Base-by-base conservation (phyloP, 2,797 vertebrate genomes). In the Cirrhinus molitorella region DNA sequence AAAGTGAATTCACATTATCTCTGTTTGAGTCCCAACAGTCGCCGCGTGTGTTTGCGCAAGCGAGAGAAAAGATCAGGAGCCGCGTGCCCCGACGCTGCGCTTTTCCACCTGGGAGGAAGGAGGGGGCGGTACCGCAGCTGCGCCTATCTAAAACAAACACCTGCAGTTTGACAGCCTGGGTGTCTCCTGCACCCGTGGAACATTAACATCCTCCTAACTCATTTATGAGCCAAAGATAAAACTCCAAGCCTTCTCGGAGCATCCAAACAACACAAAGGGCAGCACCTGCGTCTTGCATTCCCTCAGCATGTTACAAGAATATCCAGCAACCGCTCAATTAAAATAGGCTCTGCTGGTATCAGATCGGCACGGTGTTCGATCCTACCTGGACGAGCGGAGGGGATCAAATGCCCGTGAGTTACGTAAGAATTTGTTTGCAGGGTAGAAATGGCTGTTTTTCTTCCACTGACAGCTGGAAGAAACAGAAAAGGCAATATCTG, bases 81-180 rank as follows among this genome's bases (percentile, higher is more conserved):
- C 16, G 21, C 8, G n/a, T 3, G 14, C 73, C 73, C 80, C 17
- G 37, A 87, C 88, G 88, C 85, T 89, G 57, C 88, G 90, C 93
- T 93, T 93, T 92, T 91, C 88, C 88, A 90, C 80, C 75, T 68
- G 72, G 84, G 72, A 83, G 65, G 51, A 70, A 79, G 65, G 57
- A 43, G 68, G 47, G 49, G 68, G 63, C 40, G 77, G 63, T 12
- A 19, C 37, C 80, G 73, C 87, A 88, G 87, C 81, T 85, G 87
- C 79, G 85, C 34, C 59, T 43, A 75, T 83, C 65, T 55, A 59
- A 78, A 80, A 84, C 78, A 79, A 55, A 73, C 87, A 88, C 87
- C 84, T 88, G 87, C 84, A 84, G 77, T 63, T 71, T 78, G 86
- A 83, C 83, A 87, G 77, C 37, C 55, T 57, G n/a, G 71, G 77